phyloP scores from a whole-genome alignment of 2,888 invertebrate genomes.

The Morinoia aosen region DNA sequence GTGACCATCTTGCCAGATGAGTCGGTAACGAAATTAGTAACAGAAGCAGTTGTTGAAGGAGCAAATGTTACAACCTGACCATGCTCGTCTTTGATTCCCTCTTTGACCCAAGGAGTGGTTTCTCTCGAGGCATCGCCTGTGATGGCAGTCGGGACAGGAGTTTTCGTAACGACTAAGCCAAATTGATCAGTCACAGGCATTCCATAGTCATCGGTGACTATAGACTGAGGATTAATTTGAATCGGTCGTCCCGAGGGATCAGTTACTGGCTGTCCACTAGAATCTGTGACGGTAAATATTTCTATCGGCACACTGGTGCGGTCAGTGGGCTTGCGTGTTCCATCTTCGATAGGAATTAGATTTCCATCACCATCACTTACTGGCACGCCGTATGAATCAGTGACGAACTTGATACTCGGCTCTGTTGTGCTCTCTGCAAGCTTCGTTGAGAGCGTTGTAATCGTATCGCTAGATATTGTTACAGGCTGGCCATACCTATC shows the following conservation, averaged over 20 bases:
- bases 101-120: not conserved
- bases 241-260: conserved; percentile 20
- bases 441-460: not conserved
- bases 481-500: not conserved
- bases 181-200: not conserved
- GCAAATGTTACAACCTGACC: not conserved
- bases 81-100: not conserved
- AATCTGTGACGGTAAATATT: conserved; percentile 15
- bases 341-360: not conserved
- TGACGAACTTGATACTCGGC: conserved; percentile 1
- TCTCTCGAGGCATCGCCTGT: too few relatives aligned
- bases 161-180: conserved; percentile 21
- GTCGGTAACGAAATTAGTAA: not conserved
- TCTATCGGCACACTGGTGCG: not conserved
- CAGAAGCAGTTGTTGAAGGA: not conserved
- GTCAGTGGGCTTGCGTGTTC: conserved; percentile 17
- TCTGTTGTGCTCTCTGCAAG: not conserved
- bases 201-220: conserved; percentile 2
- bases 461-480: not conserved
- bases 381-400: not conserved
- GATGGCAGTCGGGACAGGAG: not conserved
- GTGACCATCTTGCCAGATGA: not conserved
- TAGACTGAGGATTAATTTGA: not conserved
- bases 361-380: conserved; percentile 15
- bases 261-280: not conserved